These are phyloP conservation scores for Ceratina japonica DNA, from an alignment of 1,140 invertebrate genomes.

Conservation along the genomic window DNA sequence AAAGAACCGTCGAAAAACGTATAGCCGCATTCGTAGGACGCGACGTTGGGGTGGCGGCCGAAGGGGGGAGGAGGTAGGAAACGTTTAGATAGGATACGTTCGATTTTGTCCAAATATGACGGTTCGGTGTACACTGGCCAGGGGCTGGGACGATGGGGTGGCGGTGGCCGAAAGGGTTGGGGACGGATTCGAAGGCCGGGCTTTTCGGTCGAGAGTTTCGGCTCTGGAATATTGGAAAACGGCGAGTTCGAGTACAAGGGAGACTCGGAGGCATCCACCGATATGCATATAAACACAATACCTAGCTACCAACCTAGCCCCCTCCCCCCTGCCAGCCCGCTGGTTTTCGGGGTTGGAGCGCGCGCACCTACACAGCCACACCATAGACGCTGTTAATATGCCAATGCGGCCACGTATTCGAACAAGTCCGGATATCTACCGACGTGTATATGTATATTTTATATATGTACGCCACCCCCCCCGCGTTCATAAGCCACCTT, in stretches of 20 bases:
- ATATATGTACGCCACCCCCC: conserved; percentile 65
- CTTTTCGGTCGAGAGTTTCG: conserved; percentile 68
- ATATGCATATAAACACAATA: conserved; percentile 69
- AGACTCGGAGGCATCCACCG: conserved; percentile 63
- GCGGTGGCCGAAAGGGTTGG: conserved; percentile 32
- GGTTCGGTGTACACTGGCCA: conserved; percentile 59
- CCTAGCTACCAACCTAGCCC: conserved; percentile 26
- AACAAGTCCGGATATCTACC: conserved; percentile 58
- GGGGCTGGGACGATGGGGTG: conserved; percentile 3
- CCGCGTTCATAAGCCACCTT: too few relatives aligned
- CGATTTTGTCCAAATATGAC: conserved; percentile 67
- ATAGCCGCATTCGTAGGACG: neutral
- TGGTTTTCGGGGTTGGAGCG: conserved; percentile 48
- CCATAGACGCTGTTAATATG: conserved; percentile 43
- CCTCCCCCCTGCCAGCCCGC: conserved; percentile 30
- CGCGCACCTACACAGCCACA: neutral
- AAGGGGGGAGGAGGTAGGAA: conserved; percentile 38
- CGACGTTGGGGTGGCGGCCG: conserved; percentile 8
- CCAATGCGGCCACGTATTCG: conserved; percentile 31
- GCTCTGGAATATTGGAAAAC: conserved; percentile 66
- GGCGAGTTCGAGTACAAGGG: conserved; percentile 65
- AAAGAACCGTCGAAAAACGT: conserved; percentile 37
- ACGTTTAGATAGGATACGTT: conserved; percentile 66
- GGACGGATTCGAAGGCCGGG: conserved; percentile 60
- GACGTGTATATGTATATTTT: conserved; percentile 73